Base-by-base conservation (phyloP, 53 echinoderm and acorn worm genomes). In the Luidia sarsii region DNA sequence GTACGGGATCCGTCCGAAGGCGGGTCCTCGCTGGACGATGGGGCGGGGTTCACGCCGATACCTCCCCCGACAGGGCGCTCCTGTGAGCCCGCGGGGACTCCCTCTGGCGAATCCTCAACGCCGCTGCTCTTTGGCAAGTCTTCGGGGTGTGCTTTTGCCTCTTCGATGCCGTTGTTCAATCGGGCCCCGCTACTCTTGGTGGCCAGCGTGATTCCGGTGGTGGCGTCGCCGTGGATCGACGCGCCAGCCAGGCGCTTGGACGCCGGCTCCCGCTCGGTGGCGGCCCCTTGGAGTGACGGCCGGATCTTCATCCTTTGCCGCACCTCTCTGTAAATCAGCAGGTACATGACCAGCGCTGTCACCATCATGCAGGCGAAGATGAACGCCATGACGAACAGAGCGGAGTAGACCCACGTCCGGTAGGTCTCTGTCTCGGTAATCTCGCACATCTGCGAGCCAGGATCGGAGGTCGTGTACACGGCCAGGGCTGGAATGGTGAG, bases 251-350 rank as follows among this genome's bases (percentile, higher is more conserved):
- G 37, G 13, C 13, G 21, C 1, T 25, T 36, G 4, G 53, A 37
- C 16, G 35, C 37, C 6, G 23, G 31, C 22, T 72, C 56, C 3
- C 56, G 55, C 3, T 8, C 57, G 7, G 35, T 14, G 27, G 39
- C 24, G 34, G 50, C 72, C 10, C 22, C 20, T 14, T 37, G 5
- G 25, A 35, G 5, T 20, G 56, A 34, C 1, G 72, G 72, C 20
- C 39, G 54, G 8, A 72, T 48, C 41, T 65, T 53, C 52, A 51
- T 14, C 35, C 91, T 68, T 64, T 84, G 64, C 24, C 80, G 64
- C 15, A 91, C 91, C 48, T 91, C 91, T 19, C 87, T 50, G 54
- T 87, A 91, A 11, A 91, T 84, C 6, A 91, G 70, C 71, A 79
- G 46, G 67, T 91, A 91, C 45, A 91, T 83, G 22, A 87, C 79